Evolutionary conservation across 2,113 vertebrate genomes (phyloP).

Genomic region (Charadrius vociferus): DNA sequence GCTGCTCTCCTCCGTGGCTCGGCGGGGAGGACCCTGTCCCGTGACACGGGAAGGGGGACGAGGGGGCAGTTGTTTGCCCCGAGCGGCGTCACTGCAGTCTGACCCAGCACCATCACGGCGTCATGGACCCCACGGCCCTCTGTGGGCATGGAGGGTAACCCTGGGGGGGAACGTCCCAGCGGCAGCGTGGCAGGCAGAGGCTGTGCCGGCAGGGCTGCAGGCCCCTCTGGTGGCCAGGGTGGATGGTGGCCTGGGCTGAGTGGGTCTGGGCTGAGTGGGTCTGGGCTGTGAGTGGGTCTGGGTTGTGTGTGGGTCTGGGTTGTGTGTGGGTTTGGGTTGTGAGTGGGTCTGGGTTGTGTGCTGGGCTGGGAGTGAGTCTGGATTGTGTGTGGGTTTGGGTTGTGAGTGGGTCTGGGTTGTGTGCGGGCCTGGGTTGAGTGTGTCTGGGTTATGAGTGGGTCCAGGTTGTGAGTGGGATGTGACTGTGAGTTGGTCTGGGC

Average conservation of each 20-base stretch:
- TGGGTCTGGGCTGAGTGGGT: neutral
- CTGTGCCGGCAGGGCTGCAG: neutral
- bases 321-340: too few relatives aligned
- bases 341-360: neutral
- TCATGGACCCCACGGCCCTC: neutral
- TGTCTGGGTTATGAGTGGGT: too few relatives aligned
- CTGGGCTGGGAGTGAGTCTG: neutral
- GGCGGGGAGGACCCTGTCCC: accelerated
- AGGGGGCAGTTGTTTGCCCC: neutral
- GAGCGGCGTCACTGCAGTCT: neutral
- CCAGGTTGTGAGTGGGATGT: too few relatives aligned
- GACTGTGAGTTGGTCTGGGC: neutral
- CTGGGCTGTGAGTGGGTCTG: neutral
- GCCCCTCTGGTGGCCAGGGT: neutral
- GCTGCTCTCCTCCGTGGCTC: neutral
- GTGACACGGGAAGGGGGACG: accelerated
- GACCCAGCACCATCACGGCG: neutral
- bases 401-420: too few relatives aligned
- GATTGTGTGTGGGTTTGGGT: neutral
- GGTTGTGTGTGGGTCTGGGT: too few relatives aligned
- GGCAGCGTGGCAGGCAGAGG: neutral
- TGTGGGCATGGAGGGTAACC: neutral
- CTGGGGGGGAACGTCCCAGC: neutral
- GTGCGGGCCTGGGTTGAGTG: neutral
- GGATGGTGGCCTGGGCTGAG: neutral